These are phyloP conservation scores for Eupithecia exiguata DNA, from an alignment of 2,888 invertebrate genomes.

Conservation along the genomic window DNA sequence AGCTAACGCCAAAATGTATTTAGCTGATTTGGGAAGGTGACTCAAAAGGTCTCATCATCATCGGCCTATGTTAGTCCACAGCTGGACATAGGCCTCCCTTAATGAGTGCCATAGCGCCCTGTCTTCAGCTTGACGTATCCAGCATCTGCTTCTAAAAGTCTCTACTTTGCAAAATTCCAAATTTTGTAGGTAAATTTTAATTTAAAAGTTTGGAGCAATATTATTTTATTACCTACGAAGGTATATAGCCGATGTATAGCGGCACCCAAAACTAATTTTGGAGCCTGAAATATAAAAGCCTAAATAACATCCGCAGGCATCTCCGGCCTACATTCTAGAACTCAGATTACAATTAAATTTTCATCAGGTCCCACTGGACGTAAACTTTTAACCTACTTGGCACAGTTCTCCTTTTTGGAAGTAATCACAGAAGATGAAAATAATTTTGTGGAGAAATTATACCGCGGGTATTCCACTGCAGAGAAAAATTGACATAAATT, in stretches of 20 bases:
- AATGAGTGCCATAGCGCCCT: too few relatives aligned
- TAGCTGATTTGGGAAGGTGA: not conserved
- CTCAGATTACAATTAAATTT: conserved; percentile 32
- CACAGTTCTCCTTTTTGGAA: conserved; percentile 27
- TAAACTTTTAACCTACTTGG: conserved; percentile 35
- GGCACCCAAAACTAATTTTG: not conserved
- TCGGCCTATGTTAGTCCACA: too few relatives aligned
- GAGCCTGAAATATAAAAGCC: conserved; percentile 9
- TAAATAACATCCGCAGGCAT: conserved; percentile 18
- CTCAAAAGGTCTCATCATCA: too few relatives aligned
- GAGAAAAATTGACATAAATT: conserved; percentile 16
- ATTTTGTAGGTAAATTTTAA: not conserved
- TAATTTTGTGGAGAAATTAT: conserved; percentile 18
- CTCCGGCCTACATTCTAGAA: conserved; percentile 18
- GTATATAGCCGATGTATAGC: not conserved
- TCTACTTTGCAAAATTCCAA: too few relatives aligned
- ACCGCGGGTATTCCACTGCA: conserved; percentile 17
- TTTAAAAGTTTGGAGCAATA: not conserved
- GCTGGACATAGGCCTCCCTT: too few relatives aligned
- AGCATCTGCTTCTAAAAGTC: too few relatives aligned
- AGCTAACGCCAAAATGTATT: not conserved
- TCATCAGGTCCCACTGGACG: conserved; percentile 28
- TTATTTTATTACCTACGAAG: not conserved
- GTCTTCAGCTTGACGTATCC: too few relatives aligned
- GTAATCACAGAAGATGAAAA: conserved; percentile 25